Conservation (phyloP, 2,797 vertebrate species). For the Notolepis coatsorum region DNA sequence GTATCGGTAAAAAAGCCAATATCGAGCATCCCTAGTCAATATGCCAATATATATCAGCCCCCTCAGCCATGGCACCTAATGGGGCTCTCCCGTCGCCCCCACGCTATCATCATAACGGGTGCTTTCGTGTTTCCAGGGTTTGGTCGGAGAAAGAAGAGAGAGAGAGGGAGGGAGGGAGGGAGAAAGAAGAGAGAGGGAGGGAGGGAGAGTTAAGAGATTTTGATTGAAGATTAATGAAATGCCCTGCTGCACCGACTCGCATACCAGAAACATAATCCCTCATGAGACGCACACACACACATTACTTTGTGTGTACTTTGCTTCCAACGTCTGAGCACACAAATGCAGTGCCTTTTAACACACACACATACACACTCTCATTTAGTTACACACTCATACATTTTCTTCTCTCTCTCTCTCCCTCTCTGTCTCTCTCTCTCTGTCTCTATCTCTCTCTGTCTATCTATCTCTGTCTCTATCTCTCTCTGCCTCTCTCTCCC, state of each 20-base stretch:
- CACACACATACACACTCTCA: not conserved
- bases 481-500: no score
- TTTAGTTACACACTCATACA: not conserved
- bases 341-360: no score
- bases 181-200: not conserved
- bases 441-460: no score
- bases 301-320: no score
- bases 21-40: no score
- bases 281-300: not conserved
- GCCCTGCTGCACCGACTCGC: constrained; percentile 43
- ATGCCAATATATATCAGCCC: constrained; percentile 64
- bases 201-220: constrained; percentile 35
- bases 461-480: no score
- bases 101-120: constrained; percentile 30
- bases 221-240: constrained; percentile 67
- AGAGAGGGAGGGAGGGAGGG: not conserved
- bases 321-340: no score
- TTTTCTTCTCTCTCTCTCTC: no score
- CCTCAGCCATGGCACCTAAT: constrained; percentile 56
- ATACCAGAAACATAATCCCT: constrained; percentile 62
- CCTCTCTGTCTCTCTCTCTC: no score
- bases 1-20: no score
- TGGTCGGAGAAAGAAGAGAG: constrained; percentile 6
- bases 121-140: constrained; percentile 12
- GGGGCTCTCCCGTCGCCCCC: constrained; percentile 42